Conservation (phyloP, 2,113 vertebrate genomes). For the Neogale vison region DNA sequence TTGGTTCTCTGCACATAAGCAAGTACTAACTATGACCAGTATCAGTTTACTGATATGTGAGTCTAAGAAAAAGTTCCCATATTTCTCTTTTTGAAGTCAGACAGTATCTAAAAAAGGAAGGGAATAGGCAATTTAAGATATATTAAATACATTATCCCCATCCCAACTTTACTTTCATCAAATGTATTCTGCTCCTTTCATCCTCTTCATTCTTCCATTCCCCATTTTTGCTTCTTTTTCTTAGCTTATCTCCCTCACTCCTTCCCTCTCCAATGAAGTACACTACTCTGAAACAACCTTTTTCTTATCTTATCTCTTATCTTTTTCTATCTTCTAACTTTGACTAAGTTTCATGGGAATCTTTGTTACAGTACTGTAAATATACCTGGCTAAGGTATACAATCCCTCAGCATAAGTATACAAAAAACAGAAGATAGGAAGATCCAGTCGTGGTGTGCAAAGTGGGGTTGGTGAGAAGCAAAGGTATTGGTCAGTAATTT, state of each 20-base stretch:
- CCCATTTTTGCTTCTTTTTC: not conserved
- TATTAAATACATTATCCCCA: not conserved
- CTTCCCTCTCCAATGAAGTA: conserved; percentile 50
- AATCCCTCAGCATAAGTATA: not conserved
- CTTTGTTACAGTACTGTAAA: not conserved
- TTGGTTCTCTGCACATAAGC: not conserved
- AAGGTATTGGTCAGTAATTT: not conserved
- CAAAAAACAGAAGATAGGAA: not conserved
- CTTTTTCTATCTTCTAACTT: conserved; percentile 57
- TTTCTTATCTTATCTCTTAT: conserved; percentile 67
- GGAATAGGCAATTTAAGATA: not conserved
- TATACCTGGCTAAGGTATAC: not conserved
- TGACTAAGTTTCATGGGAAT: conserved; percentile 42
- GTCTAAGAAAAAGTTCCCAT: not conserved
- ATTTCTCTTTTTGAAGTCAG: conserved; percentile 23
- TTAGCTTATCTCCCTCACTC: conserved; percentile 48
- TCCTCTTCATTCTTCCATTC: not conserved
- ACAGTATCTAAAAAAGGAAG: not conserved
- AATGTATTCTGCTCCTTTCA: not conserved
- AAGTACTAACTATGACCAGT: not conserved
- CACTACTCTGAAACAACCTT: conserved; percentile 65
- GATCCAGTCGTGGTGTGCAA: too few relatives aligned
- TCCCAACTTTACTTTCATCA: not conserved
- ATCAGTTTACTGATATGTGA: not conserved
- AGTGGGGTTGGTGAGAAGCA: not conserved